Evolutionary conservation across 2,888 invertebrate species (phyloP).

Genomic region (Lysandra coridon): DNA sequence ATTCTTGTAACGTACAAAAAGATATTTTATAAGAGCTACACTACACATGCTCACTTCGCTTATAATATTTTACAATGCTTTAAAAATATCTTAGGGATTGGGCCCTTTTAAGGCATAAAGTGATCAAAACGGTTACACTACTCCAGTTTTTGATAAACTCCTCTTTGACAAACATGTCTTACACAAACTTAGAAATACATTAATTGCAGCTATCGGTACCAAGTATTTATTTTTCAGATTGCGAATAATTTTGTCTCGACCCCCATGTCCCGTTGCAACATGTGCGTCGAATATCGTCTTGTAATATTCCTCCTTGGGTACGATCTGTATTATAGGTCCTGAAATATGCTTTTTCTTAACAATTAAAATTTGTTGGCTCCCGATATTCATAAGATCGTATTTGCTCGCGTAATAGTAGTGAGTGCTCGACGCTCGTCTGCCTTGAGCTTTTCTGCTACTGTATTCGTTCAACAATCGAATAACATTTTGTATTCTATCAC

Average conservation of each 20-base stretch:
- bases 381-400: not conserved
- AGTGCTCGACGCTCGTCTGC: not conserved
- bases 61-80: no score
- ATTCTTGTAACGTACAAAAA: no score
- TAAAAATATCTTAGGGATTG: no score
- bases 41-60: no score
- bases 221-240: not conserved
- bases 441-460: not conserved
- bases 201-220: not conserved
- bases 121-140: no score
- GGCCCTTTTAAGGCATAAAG: no score
- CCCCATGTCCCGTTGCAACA: not conserved
- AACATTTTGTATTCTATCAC: not conserved
- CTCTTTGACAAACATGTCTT: not conserved
- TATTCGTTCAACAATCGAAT: not conserved
- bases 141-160: not conserved
- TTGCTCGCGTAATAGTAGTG: not conserved
- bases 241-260: not conserved
- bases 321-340: not conserved
- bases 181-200: not conserved
- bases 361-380: not conserved
- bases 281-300: not conserved
- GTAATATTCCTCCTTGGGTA: not conserved
- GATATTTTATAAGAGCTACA: no score
- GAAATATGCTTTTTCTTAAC: not conserved